phyloP scores from a whole-genome alignment of 2,113 vertebrate species.

The Rhegmatorhina hoffmannsi region DNA sequence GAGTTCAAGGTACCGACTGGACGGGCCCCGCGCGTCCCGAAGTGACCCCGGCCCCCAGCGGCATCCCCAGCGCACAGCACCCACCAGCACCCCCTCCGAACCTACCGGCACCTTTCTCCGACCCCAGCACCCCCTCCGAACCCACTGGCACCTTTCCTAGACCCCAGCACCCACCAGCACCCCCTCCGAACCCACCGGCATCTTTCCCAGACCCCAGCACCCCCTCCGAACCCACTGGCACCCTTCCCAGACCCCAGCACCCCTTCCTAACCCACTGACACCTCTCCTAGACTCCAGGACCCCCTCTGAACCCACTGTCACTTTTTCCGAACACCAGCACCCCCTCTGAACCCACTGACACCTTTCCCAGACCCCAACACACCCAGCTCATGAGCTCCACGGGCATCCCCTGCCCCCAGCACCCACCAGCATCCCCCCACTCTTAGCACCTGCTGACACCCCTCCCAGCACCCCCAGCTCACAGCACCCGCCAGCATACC shows the following conservation, averaged over 20 bases:
- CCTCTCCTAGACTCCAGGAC: too few relatives aligned
- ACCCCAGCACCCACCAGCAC: not conserved
- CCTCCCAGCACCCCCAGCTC: not conserved
- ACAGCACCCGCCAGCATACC: not conserved
- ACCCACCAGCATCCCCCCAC: not conserved
- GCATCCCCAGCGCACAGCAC: not conserved
- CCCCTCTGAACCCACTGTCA: too few relatives aligned
- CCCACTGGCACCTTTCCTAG: not conserved
- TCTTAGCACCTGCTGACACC: not conserved
- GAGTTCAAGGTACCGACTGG: constrained; percentile 87
- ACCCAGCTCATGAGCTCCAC: not conserved
- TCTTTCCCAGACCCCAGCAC: not conserved
- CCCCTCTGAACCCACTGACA: too few relatives aligned
- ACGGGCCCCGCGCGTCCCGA: not conserved
- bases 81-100: not conserved
- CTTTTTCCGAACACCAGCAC: too few relatives aligned
- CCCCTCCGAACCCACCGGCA: too few relatives aligned
- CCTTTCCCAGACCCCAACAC: not conserved
- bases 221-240: too few relatives aligned
- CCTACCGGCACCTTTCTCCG: too few relatives aligned
- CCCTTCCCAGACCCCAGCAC: too few relatives aligned
- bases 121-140: too few relatives aligned
- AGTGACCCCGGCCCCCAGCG: not conserved
- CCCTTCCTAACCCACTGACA: too few relatives aligned
- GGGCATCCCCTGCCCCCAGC: not conserved